Evolutionary conservation across 2,888 invertebrate species (phyloP), one percentile per base, ranked within the genome.

Genomic region (Torymus texanus): DNA sequence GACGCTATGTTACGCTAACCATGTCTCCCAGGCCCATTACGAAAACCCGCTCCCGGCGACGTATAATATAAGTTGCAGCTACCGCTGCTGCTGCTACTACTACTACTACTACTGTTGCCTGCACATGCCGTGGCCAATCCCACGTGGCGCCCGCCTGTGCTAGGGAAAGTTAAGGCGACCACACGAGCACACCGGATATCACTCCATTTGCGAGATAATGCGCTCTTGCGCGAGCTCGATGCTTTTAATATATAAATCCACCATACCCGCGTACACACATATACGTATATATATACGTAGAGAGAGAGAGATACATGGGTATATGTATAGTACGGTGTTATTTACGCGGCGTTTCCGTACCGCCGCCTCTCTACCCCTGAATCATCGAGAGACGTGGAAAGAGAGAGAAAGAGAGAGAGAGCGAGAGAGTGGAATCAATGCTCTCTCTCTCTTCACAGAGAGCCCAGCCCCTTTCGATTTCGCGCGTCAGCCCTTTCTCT

Each of bases 141-240:
- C 70, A 53, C 71, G 76, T 65, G 63, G 71, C 58, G 41, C 12
- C 2, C 21, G 70, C 29, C 59, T 2, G 21, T 2, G 21, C 21
- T 21, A 21, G 4, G n/a, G 8, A 58, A 75, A 66, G 66, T 75
- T 75, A 61, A 61, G 65, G 58, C 65, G 58, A 56, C 58, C 16
- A 3, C 18, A 24, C 63, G 41, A n/a, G 2, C 41, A 8, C 24
- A 11, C 16, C 66, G 59, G 59, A 53, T 67, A 76, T 63, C 70
- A 63, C 76, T 63, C 63, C 68, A 70, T 76, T 76, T 70, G n/a
- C 62, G 61, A 63, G 70, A 70, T 76, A 76, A 70, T 62, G 62
- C 50, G 21, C 21, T 21, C 21, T 21, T 0, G 8, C 8, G 63
- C 0, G 50, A 14, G 11, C 73, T 11, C 56, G 56, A 41, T 5